A percentile compares a stretch with the other conserved stretches of the same genome.
phyloP scores from a whole-genome alignment of 2,113 vertebrate species.

The Sarotherodon lohbergeri region DNA sequence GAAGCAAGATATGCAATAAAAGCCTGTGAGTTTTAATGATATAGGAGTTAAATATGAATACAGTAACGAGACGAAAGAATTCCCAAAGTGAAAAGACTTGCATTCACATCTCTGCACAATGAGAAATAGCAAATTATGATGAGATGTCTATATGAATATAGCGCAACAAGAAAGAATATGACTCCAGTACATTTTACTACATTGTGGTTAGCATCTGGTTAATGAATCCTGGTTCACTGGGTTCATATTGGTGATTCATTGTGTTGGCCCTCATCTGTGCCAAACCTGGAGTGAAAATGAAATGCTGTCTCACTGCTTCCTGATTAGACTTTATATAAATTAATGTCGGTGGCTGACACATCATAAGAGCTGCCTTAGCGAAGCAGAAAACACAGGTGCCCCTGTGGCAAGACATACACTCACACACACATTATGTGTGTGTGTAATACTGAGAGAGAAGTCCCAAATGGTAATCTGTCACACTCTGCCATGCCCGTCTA shows the following conservation, averaged over 20 bases:
- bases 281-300: background rate
- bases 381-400: conserved; percentile 29
- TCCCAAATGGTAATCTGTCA: background rate
- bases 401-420: background rate
- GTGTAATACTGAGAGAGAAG: background rate
- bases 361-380: background rate
- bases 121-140: background rate
- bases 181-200: background rate
- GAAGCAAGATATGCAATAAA: background rate
- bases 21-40: background rate
- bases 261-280: background rate
- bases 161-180: background rate
- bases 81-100: background rate
- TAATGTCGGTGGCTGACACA: background rate
- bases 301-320: conserved; percentile 10
- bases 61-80: background rate
- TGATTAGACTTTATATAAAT: conserved; percentile 21
- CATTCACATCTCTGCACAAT: background rate
- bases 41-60: background rate
- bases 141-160: background rate
- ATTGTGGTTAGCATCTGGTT: conserved; percentile 22
- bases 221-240: background rate
- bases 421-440: background rate
- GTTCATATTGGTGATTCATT: conserved; percentile 6
- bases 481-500: background rate